Evolutionary conservation across 2,797 vertebrate genomes (phyloP), one percentile per base, ranked within the genome.

Genomic region (Sarcophilus harrisii): DNA sequence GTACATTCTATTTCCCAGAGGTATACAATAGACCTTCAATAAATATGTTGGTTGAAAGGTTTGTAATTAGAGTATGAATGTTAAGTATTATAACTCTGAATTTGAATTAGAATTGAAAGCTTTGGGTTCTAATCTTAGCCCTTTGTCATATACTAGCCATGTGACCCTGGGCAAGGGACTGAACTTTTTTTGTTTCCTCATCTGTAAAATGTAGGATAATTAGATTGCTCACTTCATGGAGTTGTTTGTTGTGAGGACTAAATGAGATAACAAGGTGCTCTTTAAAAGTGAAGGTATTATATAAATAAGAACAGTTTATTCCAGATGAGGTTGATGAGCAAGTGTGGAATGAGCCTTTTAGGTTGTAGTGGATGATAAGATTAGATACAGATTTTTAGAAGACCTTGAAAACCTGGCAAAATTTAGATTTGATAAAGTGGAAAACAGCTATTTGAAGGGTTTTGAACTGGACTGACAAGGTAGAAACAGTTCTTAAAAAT

Each of bases 401-500:
- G 73, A 14, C 24, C 81, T 96, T 94, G 87, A 94, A 95, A 66
- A 91, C 18, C 58, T 92, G 57, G 93, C 32, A 93, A 30, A 96
- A 94, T 93, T 95, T 95, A 96, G 97, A 95, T 90, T 89, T 89
- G 28, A 57, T 90, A 93, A 89, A 91, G 8, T 62, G 21, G 45
- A 91, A 87, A 92, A 54, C 90, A 91, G 57, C 73, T 38, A 27
- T 87, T 45, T 87, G 4, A 94, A 90, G 57, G 4, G 5, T 58
- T 95, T 95, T 94, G 90, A 96, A 54, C 54, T 93, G 90, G 30
- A 18, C 60, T 30, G 12, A 89, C 58, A 90, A 52, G 87, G 27
- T 95, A 58, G 95, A 94, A 89, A 91, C 54, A 91, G 91, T 95
- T 90, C 93, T 95, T 89, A 90, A 96, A 95, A 54, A 2, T 59